phyloP scores from a whole-genome alignment of 2,888 invertebrate genomes.

The Ischnus inquisitorius region DNA sequence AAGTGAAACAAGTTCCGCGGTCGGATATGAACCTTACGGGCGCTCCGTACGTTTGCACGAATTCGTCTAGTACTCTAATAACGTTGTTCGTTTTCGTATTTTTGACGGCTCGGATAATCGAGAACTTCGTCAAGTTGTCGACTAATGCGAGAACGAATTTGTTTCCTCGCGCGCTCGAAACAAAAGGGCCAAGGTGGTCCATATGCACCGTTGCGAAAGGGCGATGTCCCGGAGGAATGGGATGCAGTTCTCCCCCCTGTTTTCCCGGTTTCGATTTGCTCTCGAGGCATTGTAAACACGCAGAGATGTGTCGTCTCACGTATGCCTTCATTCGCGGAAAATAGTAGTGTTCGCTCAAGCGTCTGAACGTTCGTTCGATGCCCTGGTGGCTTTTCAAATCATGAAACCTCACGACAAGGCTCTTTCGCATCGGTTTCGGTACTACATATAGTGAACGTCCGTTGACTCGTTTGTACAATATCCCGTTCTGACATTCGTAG shows the following conservation, averaged over 20 bases:
- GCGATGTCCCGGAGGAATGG: conserved; percentile 57
- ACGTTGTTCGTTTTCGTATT: not conserved
- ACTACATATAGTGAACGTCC: conserved; percentile 28
- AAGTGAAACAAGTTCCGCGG: conserved; percentile 59
- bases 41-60: conserved; percentile 32
- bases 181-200: conserved; percentile 64
- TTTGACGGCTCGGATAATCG: not conserved
- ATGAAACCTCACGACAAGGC: conserved; percentile 48
- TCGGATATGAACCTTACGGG: conserved; percentile 60
- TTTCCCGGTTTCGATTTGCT: conserved; percentile 11
- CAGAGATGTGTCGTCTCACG: conserved; percentile 29
- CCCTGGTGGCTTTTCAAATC: not conserved
- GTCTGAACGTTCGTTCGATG: not conserved
- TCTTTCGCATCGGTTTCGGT: conserved; percentile 33
- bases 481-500: not conserved
- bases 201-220: conserved; percentile 54
- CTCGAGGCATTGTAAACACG: conserved; percentile 67
- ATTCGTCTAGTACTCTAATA: conserved; percentile 39
- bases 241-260: too few species aligned
- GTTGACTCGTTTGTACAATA: conserved; percentile 3
- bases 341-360: conserved; percentile 9
- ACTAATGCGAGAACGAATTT: conserved; percentile 63
- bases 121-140: conserved; percentile 38
- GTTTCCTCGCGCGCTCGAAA: conserved; percentile 48
- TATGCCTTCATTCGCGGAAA: conserved; percentile 11